Percentiles rank a stretch among this genome's conserved stretches.
Evolutionary conservation across 2,888 invertebrate genomes (phyloP).

Genomic region (Morinoia aosen): DNA sequence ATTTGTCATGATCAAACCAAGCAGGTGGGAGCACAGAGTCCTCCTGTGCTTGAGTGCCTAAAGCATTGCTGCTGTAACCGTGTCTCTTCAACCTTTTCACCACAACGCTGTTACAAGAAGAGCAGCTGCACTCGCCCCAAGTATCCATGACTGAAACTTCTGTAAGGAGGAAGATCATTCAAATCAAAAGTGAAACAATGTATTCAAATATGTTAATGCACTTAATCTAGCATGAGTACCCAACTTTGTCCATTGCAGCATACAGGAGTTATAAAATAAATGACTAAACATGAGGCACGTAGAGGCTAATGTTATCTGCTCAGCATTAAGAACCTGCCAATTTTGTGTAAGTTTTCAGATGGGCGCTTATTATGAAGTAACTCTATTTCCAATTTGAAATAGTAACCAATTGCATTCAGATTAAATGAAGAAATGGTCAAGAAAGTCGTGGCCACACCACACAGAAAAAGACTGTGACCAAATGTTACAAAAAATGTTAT

Average conservation of each 20-base stretch:
- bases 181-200: neutral
- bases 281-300: too few relatives aligned
- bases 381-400: too few relatives aligned
- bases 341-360: too few relatives aligned
- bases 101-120: neutral
- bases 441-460: too few relatives aligned
- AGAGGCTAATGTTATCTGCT: too few relatives aligned
- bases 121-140: neutral
- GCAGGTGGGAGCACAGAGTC: conserved; percentile 24
- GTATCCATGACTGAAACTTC: neutral
- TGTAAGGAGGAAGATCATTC: neutral
- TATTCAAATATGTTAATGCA: neutral
- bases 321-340: neutral
- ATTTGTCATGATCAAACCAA: conserved; percentile 53
- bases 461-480: too few relatives aligned
- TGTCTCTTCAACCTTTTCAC: neutral
- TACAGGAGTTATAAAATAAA: too few relatives aligned
- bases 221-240: neutral
- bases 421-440: too few relatives aligned
- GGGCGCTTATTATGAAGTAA: too few relatives aligned
- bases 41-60: neutral
- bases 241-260: too few relatives aligned
- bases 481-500: too few relatives aligned
- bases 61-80: neutral
- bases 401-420: too few relatives aligned